Evolutionary conservation across 2,888 invertebrate genomes (phyloP).

Genomic region (Trissolcus brochymenae): DNA sequence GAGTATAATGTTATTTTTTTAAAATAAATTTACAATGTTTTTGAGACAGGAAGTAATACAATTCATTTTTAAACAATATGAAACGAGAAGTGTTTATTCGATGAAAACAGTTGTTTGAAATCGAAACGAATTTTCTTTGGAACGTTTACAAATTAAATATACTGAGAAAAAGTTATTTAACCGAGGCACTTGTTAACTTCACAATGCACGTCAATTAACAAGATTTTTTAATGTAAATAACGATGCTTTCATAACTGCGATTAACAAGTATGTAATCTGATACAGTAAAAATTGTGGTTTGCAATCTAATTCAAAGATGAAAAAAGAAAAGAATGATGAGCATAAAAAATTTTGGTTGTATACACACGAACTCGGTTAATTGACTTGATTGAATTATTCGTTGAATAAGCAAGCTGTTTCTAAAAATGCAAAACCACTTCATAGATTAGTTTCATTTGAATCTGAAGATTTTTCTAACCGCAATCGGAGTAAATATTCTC

Average conservation of each 20-base stretch:
- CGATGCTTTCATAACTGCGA: not conserved
- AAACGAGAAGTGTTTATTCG: conserved; percentile 15
- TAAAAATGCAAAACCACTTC: too few species aligned
- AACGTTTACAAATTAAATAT: conserved; percentile 19
- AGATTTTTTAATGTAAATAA: conserved; percentile 17
- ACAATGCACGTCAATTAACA: conserved; percentile 37
- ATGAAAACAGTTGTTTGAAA: conserved; percentile 18
- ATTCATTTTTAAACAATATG: conserved; percentile 1
- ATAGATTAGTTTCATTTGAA: too few species aligned
- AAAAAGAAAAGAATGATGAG: not conserved
- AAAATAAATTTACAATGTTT: conserved; percentile 4
- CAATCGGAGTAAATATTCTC: conserved; percentile 28
- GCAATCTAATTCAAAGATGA: not conserved
- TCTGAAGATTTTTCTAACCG: conserved; percentile 23
- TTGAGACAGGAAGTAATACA: conserved; percentile 7
- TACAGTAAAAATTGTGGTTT: not conserved
- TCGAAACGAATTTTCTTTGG: conserved; percentile 13
- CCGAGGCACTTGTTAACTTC: conserved; percentile 24
- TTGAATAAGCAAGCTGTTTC: too few species aligned
- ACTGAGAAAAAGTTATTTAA: conserved; percentile 25
- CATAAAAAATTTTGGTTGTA: conserved; percentile 1
- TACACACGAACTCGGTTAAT: not conserved
- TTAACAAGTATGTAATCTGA: not conserved
- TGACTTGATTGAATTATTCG: too few species aligned
- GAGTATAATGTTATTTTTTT: not conserved